A percentile compares a stretch with the other conserved stretches of the same genome.
phyloP scores from a whole-genome alignment of 2,888 invertebrate species.

The Crepidodera aurea region DNA sequence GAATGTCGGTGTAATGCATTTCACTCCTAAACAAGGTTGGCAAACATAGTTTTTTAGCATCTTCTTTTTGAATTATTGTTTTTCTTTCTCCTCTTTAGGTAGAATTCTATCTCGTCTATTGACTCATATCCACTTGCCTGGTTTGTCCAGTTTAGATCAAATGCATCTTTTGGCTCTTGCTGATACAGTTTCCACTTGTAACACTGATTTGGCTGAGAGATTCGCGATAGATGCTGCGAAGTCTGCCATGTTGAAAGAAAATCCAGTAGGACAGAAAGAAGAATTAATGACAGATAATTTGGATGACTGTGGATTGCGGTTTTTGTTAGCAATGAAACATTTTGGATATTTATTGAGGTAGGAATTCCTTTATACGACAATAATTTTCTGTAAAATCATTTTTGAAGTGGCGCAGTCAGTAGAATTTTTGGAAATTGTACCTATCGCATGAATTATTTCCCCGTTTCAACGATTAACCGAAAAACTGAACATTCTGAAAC shows the following conservation, averaged over 20 bases:
- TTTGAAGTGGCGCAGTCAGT: too few relatives aligned
- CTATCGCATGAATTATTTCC: slow-evolving; percentile 3
- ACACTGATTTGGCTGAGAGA: slow-evolving; percentile 86
- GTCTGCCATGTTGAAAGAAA: slow-evolving; percentile 72
- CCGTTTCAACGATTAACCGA: too few relatives aligned
- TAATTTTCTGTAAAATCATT: too few relatives aligned
- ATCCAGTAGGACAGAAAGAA: slow-evolving; percentile 65
- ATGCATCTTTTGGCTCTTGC: slow-evolving; percentile 99
- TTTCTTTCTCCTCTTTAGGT: slow-evolving; percentile 31
- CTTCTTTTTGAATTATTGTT: too few relatives aligned
- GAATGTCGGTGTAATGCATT: slow-evolving; percentile 73
- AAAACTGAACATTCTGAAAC: too few relatives aligned
- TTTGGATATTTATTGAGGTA: slow-evolving; percentile 85
- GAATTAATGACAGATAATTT: slow-evolving; percentile 78
- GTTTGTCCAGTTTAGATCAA: slow-evolving; percentile 92
- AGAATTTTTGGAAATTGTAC: neutral
- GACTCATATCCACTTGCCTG: slow-evolving; percentile 94
- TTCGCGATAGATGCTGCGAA: slow-evolving; percentile 77
- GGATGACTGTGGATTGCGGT: slow-evolving; percentile 97
- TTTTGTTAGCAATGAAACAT: slow-evolving; percentile 96
- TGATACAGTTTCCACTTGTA: slow-evolving; percentile 95
- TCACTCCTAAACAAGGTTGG: slow-evolving; percentile 80
- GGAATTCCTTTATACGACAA: too few relatives aligned
- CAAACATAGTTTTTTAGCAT: neutral
- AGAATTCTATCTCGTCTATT: slow-evolving; percentile 85